phyloP scores from a whole-genome alignment of 2,888 invertebrate species.

The Gymnoscelis rufifasciata region DNA sequence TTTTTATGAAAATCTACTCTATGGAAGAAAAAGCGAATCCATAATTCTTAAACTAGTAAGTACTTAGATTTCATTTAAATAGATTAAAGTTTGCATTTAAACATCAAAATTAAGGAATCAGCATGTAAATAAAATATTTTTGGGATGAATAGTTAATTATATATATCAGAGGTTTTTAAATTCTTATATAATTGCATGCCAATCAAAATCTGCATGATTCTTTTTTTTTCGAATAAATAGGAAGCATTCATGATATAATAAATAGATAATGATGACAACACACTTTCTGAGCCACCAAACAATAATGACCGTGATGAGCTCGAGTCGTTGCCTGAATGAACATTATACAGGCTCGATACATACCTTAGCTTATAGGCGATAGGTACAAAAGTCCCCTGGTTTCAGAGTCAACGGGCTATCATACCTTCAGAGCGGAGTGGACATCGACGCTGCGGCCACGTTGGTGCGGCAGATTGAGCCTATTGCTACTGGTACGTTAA shows the following conservation, averaged over 20 bases:
- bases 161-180: too few relatives aligned
- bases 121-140: too few relatives aligned
- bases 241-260: not conserved
- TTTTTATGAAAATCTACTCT: too few relatives aligned
- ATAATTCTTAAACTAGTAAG: too few relatives aligned
- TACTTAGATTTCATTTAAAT: too few relatives aligned
- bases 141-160: too few relatives aligned
- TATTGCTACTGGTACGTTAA: slow-evolving; percentile 81
- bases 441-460: slow-evolving; percentile 94
- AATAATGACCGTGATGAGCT: slow-evolving; percentile 2
- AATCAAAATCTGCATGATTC: too few relatives aligned
- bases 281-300: slow-evolving; percentile 6
- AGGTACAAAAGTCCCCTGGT: slow-evolving; percentile 4
- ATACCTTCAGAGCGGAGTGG: slow-evolving; percentile 94
- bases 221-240: too few relatives aligned
- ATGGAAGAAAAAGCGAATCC: too few relatives aligned
- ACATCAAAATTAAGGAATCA: too few relatives aligned
- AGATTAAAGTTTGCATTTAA: too few relatives aligned
- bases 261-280: slow-evolving; percentile 7
- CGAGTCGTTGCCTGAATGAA: slow-evolving; percentile 10
- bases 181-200: too few relatives aligned
- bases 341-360: not conserved
- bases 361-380: not conserved
- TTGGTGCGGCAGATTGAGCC: slow-evolving; percentile 91
- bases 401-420: slow-evolving; percentile 83